These are phyloP conservation scores for Macrophya alboannulata DNA, from an alignment of 2,888 invertebrate genomes.

Conservation along the genomic window DNA sequence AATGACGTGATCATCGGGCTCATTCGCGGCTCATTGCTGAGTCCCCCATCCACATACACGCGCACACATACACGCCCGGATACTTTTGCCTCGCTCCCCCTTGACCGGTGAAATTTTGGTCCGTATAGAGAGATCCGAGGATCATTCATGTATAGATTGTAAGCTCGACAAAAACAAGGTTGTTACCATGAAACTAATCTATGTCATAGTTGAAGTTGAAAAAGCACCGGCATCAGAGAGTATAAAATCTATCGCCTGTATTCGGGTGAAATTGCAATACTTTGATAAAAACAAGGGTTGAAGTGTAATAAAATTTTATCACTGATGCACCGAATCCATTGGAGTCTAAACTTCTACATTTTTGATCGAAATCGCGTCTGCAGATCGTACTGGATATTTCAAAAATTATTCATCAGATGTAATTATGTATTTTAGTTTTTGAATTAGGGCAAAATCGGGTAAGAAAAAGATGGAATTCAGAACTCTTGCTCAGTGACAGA, in stretches of 20 bases:
- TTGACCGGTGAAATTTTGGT: background rate
- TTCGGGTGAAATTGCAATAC: background rate
- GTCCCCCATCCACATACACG: background rate
- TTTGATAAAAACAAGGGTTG: background rate
- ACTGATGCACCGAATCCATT: background rate
- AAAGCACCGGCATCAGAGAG: background rate
- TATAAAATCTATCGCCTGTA: background rate
- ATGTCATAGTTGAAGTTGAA: background rate
- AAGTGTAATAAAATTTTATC: background rate
- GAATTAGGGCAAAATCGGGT: background rate
- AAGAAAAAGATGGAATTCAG: background rate
- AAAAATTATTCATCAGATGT: too few relatives aligned
- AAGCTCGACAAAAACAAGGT: conserved; percentile 31
- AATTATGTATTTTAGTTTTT: background rate
- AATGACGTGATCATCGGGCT: conserved; percentile 60
- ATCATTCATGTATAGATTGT: background rate
- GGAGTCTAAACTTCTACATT: background rate
- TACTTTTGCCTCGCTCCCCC: background rate
- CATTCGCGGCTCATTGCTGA: conserved; percentile 23
- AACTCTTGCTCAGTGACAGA: too few relatives aligned
- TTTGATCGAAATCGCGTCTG: background rate
- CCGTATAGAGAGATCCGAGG: background rate
- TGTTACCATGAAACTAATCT: conserved; percentile 16
- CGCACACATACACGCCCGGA: too few relatives aligned
- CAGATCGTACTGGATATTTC: too few relatives aligned